These are phyloP conservation scores for Antheraea pernyi DNA, from an alignment of 1,140 invertebrate genomes.

Conservation along the genomic window DNA sequence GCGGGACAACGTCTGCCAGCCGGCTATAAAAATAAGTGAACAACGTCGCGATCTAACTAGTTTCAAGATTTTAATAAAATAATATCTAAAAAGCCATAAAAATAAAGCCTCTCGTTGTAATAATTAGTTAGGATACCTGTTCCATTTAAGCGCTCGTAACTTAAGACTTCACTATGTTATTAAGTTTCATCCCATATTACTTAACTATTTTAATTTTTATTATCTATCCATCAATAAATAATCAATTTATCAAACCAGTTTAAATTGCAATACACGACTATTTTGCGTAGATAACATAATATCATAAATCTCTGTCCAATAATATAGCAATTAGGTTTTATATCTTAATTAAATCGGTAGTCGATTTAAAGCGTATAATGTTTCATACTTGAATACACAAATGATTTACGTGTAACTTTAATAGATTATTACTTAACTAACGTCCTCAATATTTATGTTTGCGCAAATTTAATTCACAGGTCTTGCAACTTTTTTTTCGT, in stretches of 20 bases:
- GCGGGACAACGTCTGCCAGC: too few relatives aligned
- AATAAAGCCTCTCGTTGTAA: not conserved
- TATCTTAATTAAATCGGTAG: slow-evolving; percentile 69
- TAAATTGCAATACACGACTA: slow-evolving; percentile 43
- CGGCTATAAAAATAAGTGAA: too few relatives aligned
- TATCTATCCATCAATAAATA: slow-evolving; percentile 12
- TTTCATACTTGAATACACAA: slow-evolving; percentile 41
- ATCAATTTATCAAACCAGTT: slow-evolving; percentile 22
- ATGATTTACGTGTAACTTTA: slow-evolving; percentile 15
- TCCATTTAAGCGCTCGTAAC: too few relatives aligned
- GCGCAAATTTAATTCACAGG: not conserved
- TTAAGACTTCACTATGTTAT: not conserved
- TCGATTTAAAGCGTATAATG: slow-evolving; percentile 52
- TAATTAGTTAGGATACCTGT: not conserved
- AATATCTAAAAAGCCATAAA: too few relatives aligned
- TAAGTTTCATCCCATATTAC: slow-evolving; percentile 6
- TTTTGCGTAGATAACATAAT: slow-evolving; percentile 30
- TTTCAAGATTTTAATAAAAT: too few relatives aligned
- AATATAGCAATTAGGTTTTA: slow-evolving; percentile 50
- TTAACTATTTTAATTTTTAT: slow-evolving; percentile 7
- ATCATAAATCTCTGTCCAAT: slow-evolving; percentile 64
- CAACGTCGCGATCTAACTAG: too few relatives aligned
- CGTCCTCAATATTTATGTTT: not conserved
- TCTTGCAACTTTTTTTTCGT: too few relatives aligned
- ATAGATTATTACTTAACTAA: slow-evolving; percentile 14